Evolutionary conservation across 2,113 vertebrate genomes (phyloP).

Genomic region (Chiloscyllium plagiosum): DNA sequence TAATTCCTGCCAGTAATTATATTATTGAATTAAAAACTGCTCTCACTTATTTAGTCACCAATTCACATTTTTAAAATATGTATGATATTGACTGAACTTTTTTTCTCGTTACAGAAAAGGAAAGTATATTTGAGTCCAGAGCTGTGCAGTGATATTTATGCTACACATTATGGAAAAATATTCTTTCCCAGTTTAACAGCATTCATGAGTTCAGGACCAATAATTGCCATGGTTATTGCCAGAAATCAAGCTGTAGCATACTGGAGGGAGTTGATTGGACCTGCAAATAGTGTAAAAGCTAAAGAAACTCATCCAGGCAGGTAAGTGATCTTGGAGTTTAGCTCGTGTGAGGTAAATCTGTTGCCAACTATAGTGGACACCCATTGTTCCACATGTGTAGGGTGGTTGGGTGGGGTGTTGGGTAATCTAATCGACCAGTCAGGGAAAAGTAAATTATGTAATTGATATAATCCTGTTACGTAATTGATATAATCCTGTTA

Average conservation of each 20-base stretch:
- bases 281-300: conserved; percentile 64
- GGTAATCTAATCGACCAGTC: background rate
- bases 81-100: conserved; percentile 1
- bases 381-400: background rate
- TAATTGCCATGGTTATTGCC: conserved; percentile 71
- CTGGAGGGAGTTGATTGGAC: conserved; percentile 86
- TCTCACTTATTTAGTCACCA: background rate
- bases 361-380: background rate
- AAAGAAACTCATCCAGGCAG: conserved; percentile 75
- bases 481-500: background rate
- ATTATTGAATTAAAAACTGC: background rate
- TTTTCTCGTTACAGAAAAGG: conserved; percentile 64
- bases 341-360: background rate
- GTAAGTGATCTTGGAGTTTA: conserved; percentile 54
- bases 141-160: conserved; percentile 90
- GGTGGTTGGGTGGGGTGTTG: background rate
- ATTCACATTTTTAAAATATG: background rate
- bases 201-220: conserved; percentile 91
- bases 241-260: conserved; percentile 66
- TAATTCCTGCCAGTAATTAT: background rate
- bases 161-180: conserved; percentile 77
- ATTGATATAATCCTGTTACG: background rate
- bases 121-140: conserved; percentile 81
- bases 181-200: conserved; percentile 83
- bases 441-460: background rate